phyloP scores from a whole-genome alignment of 2,113 vertebrate genomes.

The Periophthalmus modestus region DNA sequence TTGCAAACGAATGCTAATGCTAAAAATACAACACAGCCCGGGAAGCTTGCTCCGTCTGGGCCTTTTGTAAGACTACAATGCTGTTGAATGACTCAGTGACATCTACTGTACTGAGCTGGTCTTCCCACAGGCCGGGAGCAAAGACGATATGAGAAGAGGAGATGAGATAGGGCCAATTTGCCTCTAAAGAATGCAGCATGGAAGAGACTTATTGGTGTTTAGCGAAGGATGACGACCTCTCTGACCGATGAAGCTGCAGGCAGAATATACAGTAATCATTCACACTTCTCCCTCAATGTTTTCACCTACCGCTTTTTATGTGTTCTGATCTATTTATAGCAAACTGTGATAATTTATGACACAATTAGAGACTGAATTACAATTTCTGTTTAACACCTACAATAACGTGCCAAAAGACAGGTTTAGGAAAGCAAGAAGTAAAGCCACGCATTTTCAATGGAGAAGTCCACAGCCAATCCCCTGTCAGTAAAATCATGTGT shows the following conservation, averaged over 20 bases:
- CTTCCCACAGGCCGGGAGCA: slow-evolving; percentile 16
- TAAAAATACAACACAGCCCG: neutral
- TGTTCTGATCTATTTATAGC: neutral
- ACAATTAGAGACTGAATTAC: neutral
- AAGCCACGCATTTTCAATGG: too few relatives aligned
- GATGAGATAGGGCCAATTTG: slow-evolving; percentile 10
- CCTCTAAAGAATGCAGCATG: slow-evolving; percentile 1
- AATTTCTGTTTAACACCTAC: neutral
- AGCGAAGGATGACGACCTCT: slow-evolving; percentile 7
- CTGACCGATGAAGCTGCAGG: neutral
- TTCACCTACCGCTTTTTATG: neutral
- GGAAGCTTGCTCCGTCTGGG: slow-evolving; percentile 23
- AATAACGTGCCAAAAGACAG: neutral
- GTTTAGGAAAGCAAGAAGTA: neutral
- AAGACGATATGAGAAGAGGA: slow-evolving; percentile 7
- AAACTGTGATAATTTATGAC: neutral
- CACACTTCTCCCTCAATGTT: slow-evolving; percentile 2
- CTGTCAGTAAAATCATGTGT: too few relatives aligned
- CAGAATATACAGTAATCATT: neutral
- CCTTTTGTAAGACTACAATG: neutral
- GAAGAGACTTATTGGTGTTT: slow-evolving; percentile 8
- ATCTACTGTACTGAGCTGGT: neutral
- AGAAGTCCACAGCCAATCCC: too few relatives aligned
- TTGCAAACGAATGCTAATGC: neutral
- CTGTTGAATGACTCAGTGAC: slow-evolving; percentile 20